Base-by-base conservation (phyloP, 2,888 invertebrate genomes). In the Epirrita christyi region DNA sequence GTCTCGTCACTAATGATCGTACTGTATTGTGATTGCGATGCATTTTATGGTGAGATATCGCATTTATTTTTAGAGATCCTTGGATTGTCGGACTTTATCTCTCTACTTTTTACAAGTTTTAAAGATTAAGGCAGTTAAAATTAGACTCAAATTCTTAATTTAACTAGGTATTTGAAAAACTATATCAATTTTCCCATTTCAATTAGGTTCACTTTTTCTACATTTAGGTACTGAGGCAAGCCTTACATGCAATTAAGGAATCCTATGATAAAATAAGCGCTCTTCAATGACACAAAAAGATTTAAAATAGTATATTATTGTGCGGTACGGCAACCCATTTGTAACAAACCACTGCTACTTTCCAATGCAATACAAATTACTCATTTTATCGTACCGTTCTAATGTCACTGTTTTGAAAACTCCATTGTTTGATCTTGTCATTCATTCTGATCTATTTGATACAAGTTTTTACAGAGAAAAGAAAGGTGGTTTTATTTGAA, bases 261-360 rank as follows among this genome's bases (percentile, higher is more conserved):
- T n/a, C n/a, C n/a, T n/a, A n/a, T n/a, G n/a, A n/a, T n/a, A n/a
- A n/a, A n/a, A n/a, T n/a, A n/a, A n/a, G n/a, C n/a, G n/a, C n/a
- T n/a, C n/a, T n/a, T n/a, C n/a, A n/a, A n/a, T n/a, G n/a, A n/a
- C n/a, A n/a, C n/a, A n/a, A n/a, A n/a, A n/a, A n/a, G 2, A 21
- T 21, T 21, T 21, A 59, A 60, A 59, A 38, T 64, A 52, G 50
- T 59, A 61, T 52, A 51, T 70, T 76, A 80, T 72, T 67, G 71
- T 70, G 64, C 73, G 70, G 70, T 73, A 76, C 68, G 74, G 68
- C 78, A 75, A 72, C 83, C 80, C 67, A 80, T 73, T 79, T 70
- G 63, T 54, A 59, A 61, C 70, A 75, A 75, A 75, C 78, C 70
- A 69, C 66, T 59, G 70, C 71, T 70, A 78, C 79, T 83, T 81